Evolutionary conservation across 1,140 invertebrate genomes (phyloP).

Genomic region (Papilio glaucus): DNA sequence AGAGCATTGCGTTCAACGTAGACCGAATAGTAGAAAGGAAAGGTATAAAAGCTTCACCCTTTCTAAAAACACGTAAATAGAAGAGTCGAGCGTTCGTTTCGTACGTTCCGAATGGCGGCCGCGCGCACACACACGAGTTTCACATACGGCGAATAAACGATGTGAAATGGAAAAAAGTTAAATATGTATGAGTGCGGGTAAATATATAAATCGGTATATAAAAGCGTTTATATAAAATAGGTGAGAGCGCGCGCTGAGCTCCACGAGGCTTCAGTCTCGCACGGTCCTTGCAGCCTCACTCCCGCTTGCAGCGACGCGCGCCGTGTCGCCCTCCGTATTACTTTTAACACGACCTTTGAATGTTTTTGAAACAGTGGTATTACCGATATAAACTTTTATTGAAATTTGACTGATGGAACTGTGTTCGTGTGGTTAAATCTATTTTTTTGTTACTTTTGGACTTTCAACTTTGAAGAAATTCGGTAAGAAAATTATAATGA

Average conservation of each 20-base stretch:
- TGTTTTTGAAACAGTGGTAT: constrained; percentile 14
- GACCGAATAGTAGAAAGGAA: constrained; percentile 78
- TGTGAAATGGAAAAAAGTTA: constrained; percentile 81
- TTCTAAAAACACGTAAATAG: constrained; percentile 82
- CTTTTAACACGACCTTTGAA: constrained; percentile 31
- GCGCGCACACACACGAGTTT: constrained; percentile 64
- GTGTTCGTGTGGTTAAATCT: constrained; percentile 47
- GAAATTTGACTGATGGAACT: constrained; percentile 38
- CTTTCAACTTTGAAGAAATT: constrained; percentile 50
- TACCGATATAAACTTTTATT: constrained; percentile 39
- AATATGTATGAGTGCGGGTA: constrained; percentile 83
- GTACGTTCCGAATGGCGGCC: constrained; percentile 68
- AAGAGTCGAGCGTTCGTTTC: constrained; percentile 67
- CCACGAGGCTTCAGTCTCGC: constrained; percentile 64
- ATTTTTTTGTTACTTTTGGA: constrained; percentile 43
- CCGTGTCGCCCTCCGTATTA: constrained; percentile 41
- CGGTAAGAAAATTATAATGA: constrained; percentile 53
- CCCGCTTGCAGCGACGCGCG: constrained; percentile 39
- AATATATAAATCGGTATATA: constrained; percentile 83
- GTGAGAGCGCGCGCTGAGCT: constrained; percentile 64
- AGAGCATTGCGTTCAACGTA: constrained; percentile 69
- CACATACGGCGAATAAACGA: constrained; percentile 80
- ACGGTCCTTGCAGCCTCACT: constrained; percentile 50
- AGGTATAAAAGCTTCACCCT: constrained; percentile 83
- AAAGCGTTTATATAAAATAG: constrained; percentile 78